These are phyloP conservation scores for Cryptotermes secundus DNA, from an alignment of 1,140 invertebrate genomes.

Conservation along the genomic window DNA sequence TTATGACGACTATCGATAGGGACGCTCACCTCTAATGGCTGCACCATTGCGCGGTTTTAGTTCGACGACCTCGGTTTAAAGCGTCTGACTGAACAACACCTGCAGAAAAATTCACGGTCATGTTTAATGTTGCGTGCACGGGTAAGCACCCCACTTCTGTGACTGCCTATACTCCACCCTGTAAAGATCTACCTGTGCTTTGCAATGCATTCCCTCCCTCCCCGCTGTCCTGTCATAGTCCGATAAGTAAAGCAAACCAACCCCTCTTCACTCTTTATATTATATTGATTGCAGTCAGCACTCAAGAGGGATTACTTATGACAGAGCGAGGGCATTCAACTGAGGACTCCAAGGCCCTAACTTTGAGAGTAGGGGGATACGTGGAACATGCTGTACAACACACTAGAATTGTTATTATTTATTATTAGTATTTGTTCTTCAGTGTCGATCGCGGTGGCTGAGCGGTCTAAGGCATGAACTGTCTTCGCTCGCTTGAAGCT, in stretches of 20 bases:
- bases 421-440: too few species aligned
- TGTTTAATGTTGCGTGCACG: neutral
- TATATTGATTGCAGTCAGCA: neutral
- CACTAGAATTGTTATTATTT: too few species aligned
- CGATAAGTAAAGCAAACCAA: neutral
- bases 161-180: conserved; percentile 6
- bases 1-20: too few species aligned
- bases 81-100: neutral
- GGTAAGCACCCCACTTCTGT: neutral
- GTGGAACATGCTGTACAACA: neutral
- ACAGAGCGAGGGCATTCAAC: neutral
- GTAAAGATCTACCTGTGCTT: neutral
- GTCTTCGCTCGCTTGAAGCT: too few species aligned
- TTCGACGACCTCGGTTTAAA: too few species aligned
- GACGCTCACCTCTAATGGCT: too few species aligned
- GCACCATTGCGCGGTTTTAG: too few species aligned
- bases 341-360: neutral
- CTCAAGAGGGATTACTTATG: neutral
- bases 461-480: too few species aligned
- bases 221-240: neutral
- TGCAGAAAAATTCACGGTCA: neutral
- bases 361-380: neutral
- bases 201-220: neutral
- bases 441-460: too few species aligned
- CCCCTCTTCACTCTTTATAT: conserved; percentile 7